Evolutionary conservation across 1,140 invertebrate species (phyloP), one percentile per base, ranked within the genome.

Genomic region (Daktulosphaira vitifoliae): DNA sequence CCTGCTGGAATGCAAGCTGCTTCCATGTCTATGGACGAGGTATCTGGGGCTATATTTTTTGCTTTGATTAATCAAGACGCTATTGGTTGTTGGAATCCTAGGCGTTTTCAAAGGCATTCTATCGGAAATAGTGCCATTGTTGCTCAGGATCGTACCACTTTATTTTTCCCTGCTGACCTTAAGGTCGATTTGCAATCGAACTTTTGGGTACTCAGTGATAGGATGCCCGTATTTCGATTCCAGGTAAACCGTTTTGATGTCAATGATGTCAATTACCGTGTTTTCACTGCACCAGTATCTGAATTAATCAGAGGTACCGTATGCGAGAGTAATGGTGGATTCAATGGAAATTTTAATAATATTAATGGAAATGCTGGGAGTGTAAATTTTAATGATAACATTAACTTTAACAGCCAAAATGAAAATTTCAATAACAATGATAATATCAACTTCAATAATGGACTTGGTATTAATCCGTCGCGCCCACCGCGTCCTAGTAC

Each of bases 91-190:
- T 90, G 87, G 87, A 83, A 80, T 59, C 85, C 85, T 0, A 33
- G 29, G 29, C 29, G 29, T 5, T 33, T 6, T 11, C 81, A 80
- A 0, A 81, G 65, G 18, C 42, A 67, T 42, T n/a, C 59, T 1
- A 13, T 20, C 3, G 18, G 81, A 80, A 71, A 68, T 2, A 69
- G 68, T n/a, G 86, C 78, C 11, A 73, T 89, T 16, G 81, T 85
- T 7, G 87, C 87, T 56, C 81, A 80, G 67, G 87, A 90, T 72
- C 82, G 89, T 69, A 79, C 82, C 0, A 82, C 83, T n/a, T 72
- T 90, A 29, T 82, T 88, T 25, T 90, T 89, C 72, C 87, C 88
- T 0, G 79, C 82, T 68, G 87, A 90, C 70, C 78, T 90, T 29
- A 88, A 89, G 76, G 84, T 89, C 68, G 83, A 85, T 68, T 74